Conservation (phyloP, 1,140 invertebrate species). For the Leptestheria dahalacensis region DNA sequence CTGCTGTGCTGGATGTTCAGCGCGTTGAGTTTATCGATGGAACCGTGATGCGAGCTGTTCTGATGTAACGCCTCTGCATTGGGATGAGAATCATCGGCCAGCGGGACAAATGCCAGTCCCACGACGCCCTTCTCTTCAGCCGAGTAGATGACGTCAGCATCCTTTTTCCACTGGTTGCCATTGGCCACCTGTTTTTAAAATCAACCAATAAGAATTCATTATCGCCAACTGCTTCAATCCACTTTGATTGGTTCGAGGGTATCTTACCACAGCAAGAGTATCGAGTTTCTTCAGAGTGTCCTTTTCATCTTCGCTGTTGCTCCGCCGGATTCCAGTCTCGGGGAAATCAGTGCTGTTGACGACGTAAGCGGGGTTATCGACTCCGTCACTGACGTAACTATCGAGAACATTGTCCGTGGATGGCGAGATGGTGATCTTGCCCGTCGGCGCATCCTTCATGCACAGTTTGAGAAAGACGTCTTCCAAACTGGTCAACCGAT, state of each 20-base stretch:
- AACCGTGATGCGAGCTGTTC: neutral
- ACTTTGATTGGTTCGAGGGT: too few species aligned
- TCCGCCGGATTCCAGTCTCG: neutral
- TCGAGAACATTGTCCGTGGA: neutral
- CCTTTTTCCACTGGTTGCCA: slow-evolving; percentile 38
- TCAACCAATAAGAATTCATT: too few species aligned
- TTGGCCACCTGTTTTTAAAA: neutral
- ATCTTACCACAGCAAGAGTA: neutral
- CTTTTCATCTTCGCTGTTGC: neutral
- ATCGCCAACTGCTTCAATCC: too few species aligned
- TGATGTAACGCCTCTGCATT: neutral
- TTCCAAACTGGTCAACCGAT: slow-evolving; percentile 69
- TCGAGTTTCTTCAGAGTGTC: neutral
- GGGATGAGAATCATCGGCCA: slow-evolving; percentile 5
- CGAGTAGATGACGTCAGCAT: slow-evolving; percentile 61
- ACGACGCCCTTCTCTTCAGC: slow-evolving; percentile 63
- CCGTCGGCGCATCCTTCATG: slow-evolving; percentile 31
- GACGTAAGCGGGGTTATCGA: slow-evolving; percentile 12
- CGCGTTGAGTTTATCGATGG: neutral
- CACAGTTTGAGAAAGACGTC: slow-evolving; percentile 89
- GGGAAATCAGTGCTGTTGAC: neutral
- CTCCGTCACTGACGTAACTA: neutral
- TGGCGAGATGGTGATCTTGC: neutral
- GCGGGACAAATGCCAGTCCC: slow-evolving; percentile 52
- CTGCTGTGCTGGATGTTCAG: neutral